Percentiles rank a stretch among this genome's conserved stretches.
These are phyloP conservation scores for Dendrolimus pini DNA, from an alignment of 2,888 invertebrate species.

Conservation along the genomic window DNA sequence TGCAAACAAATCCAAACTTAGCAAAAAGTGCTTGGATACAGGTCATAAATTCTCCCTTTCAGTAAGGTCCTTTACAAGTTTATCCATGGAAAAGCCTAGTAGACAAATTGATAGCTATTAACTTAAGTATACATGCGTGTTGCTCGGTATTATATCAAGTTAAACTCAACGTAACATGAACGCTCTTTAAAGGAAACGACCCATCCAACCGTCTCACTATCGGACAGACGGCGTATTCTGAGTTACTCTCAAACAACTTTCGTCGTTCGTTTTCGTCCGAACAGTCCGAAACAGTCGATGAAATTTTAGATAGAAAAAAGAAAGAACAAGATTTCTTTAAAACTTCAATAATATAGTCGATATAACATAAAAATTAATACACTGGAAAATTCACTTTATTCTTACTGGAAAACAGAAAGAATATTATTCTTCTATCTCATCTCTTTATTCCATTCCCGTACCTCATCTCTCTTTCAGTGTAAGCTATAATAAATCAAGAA, in stretches of 20 bases:
- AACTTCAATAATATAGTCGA: too few relatives aligned
- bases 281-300: too few relatives aligned
- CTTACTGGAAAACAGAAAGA: too few relatives aligned
- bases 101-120: not conserved
- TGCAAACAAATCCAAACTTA: not conserved
- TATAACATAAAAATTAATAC: not conserved
- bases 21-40: not conserved
- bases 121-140: not conserved
- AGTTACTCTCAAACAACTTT: slow-evolving; percentile 18
- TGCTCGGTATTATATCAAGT: slow-evolving; percentile 14
- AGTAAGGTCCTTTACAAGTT: not conserved
- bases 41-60: not conserved
- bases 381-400: too few relatives aligned
- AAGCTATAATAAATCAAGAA: too few relatives aligned
- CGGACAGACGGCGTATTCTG: slow-evolving; percentile 7
- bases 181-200: slow-evolving; percentile 24
- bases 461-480: too few relatives aligned
- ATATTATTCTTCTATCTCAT: too few relatives aligned
- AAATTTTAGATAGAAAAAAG: too few relatives aligned
- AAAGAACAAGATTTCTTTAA: too few relatives aligned
- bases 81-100: not conserved
- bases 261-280: too few relatives aligned
- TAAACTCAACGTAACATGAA: slow-evolving; percentile 24
- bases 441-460: too few relatives aligned
- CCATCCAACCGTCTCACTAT: slow-evolving; percentile 26